Conservation (phyloP, 2,888 invertebrate genomes). For the Ophioninae sp. region DNA sequence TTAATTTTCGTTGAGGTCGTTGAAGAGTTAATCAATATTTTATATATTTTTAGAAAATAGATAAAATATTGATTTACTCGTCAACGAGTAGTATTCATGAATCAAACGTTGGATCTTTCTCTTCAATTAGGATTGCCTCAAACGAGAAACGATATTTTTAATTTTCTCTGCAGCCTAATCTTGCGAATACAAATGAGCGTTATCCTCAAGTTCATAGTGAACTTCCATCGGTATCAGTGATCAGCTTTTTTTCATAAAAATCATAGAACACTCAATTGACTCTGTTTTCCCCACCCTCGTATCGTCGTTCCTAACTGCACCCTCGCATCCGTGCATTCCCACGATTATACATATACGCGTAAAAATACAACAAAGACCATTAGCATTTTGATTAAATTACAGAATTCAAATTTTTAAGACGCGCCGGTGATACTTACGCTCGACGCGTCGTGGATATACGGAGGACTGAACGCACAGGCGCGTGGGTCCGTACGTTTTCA, state of each 20-base stretch:
- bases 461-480: slow-evolving; percentile 7
- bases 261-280: slow-evolving; percentile 55
- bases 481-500: neutral
- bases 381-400: slow-evolving; percentile 77
- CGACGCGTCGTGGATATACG: slow-evolving; percentile 64
- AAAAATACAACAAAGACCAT: slow-evolving; percentile 65
- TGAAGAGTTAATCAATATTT: too few species aligned
- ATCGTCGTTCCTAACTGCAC: neutral
- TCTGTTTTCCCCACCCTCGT: slow-evolving; percentile 54
- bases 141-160: too few species aligned
- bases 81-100: too few species aligned
- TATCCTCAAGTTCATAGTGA: neutral
- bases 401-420: slow-evolving; percentile 73
- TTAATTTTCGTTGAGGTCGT: neutral
- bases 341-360: neutral
- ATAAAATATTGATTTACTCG: too few species aligned
- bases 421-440: slow-evolving; percentile 75
- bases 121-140: too few species aligned
- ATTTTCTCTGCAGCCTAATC: too few species aligned
- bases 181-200: too few species aligned
- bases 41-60: too few species aligned
- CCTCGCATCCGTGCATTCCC: neutral
- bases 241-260: neutral
- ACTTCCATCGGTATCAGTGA: neutral
- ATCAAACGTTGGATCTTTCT: too few species aligned